Evolutionary conservation across 2,888 invertebrate genomes (phyloP).

Genomic region (Gortyna flavago): DNA sequence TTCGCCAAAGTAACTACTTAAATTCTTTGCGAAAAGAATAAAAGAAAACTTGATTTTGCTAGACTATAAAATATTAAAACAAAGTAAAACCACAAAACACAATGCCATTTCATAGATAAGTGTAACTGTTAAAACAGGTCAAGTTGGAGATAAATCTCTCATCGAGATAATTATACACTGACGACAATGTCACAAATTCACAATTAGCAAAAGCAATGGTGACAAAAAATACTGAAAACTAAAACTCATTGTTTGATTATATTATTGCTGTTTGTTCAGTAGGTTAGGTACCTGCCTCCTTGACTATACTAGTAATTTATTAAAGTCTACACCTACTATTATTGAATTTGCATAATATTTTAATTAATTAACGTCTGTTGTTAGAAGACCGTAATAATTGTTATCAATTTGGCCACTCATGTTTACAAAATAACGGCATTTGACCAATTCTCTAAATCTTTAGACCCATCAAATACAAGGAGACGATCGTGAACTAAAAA

Average conservation of each 20-base stretch:
- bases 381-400: neutral
- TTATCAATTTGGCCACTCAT: neutral
- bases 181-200: slow-evolving; percentile 13
- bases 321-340: neutral
- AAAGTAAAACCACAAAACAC: neutral
- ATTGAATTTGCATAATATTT: slow-evolving; percentile 13
- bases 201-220: neutral
- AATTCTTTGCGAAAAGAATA: neutral
- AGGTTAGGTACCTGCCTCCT: neutral
- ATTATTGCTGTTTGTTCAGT: neutral
- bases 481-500: slow-evolving; percentile 16
- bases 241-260: neutral
- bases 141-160: slow-evolving; percentile 32
- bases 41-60: neutral
- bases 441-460: neutral
- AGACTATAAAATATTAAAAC: neutral
- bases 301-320: neutral
- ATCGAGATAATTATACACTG: slow-evolving; percentile 32
- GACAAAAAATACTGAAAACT: neutral
- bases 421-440: neutral
- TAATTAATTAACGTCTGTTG: slow-evolving; percentile 11
- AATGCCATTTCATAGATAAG: neutral
- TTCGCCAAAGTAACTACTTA: neutral
- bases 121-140: neutral
- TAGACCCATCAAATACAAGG: neutral